A percentile compares a stretch with the other conserved stretches of the same genome.
Evolutionary conservation across 1,140 invertebrate genomes (phyloP).

Genomic region (Papilio xuthus): DNA sequence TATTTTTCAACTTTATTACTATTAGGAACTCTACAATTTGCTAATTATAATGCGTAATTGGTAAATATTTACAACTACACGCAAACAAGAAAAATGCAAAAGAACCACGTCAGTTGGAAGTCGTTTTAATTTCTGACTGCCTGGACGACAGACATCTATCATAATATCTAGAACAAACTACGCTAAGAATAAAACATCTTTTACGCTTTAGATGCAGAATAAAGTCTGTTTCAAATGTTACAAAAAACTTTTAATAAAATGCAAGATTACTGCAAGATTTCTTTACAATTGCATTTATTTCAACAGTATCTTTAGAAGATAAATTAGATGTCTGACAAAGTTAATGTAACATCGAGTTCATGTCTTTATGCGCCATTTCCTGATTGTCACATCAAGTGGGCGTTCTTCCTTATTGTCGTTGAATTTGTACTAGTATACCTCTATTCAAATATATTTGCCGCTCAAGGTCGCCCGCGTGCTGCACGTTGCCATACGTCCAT

Average conservation of each 20-base stretch:
- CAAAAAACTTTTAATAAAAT: background rate
- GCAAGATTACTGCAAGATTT: background rate
- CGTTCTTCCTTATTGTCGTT: conserved; percentile 18
- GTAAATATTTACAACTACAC: background rate
- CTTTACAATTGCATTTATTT: background rate
- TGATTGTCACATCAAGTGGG: background rate
- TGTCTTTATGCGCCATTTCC: background rate
- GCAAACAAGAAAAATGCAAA: background rate
- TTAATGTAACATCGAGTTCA: conserved; percentile 40
- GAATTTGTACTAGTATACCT: background rate
- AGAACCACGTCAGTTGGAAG: background rate
- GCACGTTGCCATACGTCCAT: too few species aligned
- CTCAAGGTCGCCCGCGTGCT: too few species aligned
- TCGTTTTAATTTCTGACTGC: background rate
- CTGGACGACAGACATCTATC: background rate
- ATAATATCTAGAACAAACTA: background rate
- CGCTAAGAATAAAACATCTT: background rate
- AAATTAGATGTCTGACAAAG: background rate
- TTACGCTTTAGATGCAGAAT: background rate
- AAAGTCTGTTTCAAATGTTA: background rate
- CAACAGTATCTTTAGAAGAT: background rate
- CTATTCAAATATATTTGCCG: too few species aligned
- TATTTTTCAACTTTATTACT: too few species aligned
- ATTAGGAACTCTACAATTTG: background rate
- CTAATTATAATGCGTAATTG: background rate